Percentiles rank a stretch among this genome's conserved stretches.
Evolutionary conservation across 2,797 vertebrate species (phyloP).

Genomic region (Enteromius fasciolatus): DNA sequence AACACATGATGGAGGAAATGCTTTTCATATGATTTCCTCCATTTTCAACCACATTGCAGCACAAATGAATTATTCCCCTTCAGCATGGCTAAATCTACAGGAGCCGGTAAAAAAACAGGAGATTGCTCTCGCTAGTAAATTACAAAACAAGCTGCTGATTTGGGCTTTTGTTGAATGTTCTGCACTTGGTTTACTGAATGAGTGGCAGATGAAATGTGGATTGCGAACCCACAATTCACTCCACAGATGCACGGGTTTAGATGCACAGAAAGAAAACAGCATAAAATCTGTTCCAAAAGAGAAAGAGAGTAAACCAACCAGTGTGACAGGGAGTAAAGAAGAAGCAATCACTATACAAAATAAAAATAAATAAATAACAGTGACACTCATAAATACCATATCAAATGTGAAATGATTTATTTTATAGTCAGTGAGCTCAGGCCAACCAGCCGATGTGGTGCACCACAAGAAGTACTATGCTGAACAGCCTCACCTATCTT

Average conservation of each 20-base stretch:
- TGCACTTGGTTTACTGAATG: constrained; percentile 44
- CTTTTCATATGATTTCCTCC: constrained; percentile 22
- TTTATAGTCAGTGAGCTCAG: constrained; percentile 62
- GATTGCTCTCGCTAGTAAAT: constrained; percentile 21
- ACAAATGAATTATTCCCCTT: constrained; percentile 31
- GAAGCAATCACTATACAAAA: constrained; percentile 62
- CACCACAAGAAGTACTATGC: constrained; percentile 57
- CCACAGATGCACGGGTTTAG: constrained; percentile 45
- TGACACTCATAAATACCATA: constrained; percentile 69
- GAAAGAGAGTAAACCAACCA: constrained; percentile 29
- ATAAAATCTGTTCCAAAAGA: constrained; percentile 45
- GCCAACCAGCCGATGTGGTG: constrained; percentile 56
- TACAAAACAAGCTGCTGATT: constrained; percentile 18
- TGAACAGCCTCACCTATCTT: constrained; percentile 45
- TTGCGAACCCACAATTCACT: constrained; percentile 38
- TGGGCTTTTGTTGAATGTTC: not conserved
- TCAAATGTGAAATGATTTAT: constrained; percentile 72
- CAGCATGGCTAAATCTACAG: constrained; percentile 17
- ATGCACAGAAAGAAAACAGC: constrained; percentile 55
- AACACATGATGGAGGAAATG: not conserved
- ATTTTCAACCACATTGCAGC: constrained; percentile 29
- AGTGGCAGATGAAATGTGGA: constrained; percentile 47
- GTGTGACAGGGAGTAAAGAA: constrained; percentile 17
- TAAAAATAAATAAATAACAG: constrained; percentile 69
- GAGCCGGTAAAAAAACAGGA: constrained; percentile 7